A percentile compares a stretch with the other conserved stretches of the same genome.
These are phyloP conservation scores for Coelopa pilipes DNA, from an alignment of 2,888 invertebrate genomes.

Conservation along the genomic window DNA sequence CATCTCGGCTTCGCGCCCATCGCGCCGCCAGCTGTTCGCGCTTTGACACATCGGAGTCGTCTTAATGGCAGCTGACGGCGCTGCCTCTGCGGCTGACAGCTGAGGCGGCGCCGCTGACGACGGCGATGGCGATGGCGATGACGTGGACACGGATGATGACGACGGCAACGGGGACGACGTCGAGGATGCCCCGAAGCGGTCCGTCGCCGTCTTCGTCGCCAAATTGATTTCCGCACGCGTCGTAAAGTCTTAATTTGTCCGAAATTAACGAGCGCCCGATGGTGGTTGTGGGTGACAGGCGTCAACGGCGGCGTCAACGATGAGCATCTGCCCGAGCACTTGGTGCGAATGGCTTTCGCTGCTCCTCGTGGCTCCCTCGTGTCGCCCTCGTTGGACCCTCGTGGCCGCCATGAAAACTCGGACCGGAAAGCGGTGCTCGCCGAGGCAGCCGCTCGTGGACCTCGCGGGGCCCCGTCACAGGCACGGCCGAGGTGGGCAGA, in stretches of 20 bases:
- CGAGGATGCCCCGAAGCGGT: neutral
- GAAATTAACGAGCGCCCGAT: slow-evolving; percentile 10
- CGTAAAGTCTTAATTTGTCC: slow-evolving; percentile 20
- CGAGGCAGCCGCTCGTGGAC: no score
- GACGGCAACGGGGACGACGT: neutral
- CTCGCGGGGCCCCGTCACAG: no score
- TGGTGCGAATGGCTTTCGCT: neutral
- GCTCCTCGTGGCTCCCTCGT: neutral
- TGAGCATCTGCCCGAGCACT: no score
- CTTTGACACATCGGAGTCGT: slow-evolving; percentile 16
- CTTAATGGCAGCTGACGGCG: neutral
- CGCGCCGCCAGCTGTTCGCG: neutral
- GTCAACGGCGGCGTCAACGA: no score
- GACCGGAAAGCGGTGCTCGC: neutral
- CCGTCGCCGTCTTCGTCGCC: neutral
- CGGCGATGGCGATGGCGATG: neutral
- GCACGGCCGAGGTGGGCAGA: no score
- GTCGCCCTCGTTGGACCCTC: slow-evolving; percentile 8
- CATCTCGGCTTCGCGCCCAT: neutral
- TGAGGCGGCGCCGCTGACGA: neutral
- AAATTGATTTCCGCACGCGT: slow-evolving; percentile 8
- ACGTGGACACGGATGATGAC: neutral
- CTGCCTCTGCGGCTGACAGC: neutral
- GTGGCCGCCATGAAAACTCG: slow-evolving; percentile 1
- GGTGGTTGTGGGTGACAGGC: neutral